Evolutionary conservation across 2,113 vertebrate species (phyloP).

Genomic region (Gymnarchus niloticus): DNA sequence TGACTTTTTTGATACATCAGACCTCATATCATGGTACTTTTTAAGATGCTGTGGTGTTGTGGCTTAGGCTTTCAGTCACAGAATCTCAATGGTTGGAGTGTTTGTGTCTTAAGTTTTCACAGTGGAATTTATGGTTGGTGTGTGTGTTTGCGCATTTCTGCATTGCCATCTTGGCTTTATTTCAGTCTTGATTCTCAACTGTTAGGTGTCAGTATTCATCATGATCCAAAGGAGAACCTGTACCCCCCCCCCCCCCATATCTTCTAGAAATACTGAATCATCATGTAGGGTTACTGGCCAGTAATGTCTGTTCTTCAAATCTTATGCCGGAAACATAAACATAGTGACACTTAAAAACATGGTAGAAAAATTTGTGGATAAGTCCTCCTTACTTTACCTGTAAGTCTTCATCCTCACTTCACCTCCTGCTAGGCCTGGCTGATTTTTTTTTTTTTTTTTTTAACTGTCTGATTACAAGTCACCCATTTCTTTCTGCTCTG

Average conservation of each 20-base stretch:
- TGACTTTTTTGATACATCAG: not conserved
- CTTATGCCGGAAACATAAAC: not conserved
- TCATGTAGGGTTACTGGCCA: constrained; percentile 25
- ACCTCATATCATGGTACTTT: not conserved
- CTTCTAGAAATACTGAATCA: not conserved
- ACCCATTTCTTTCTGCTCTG: not conserved
- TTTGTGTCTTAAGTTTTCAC: not conserved
- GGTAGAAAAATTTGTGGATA: not conserved
- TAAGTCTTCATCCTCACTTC: not conserved
- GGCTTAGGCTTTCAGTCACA: not conserved
- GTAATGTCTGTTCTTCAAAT: not conserved
- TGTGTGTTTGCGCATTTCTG: not conserved
- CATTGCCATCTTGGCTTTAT: not conserved
- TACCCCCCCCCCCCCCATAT: not conserved
- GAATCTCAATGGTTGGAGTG: not conserved
- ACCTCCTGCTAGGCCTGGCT: constrained; percentile 36
- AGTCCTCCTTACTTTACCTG: not conserved
- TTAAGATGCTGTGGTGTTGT: not conserved
- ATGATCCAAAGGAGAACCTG: constrained; percentile 12
- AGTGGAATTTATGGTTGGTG: not conserved
- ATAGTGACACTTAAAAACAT: not conserved
- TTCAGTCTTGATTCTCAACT: not conserved
- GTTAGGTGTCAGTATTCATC: not conserved
- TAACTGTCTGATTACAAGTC: not conserved
- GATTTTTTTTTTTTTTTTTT: constrained; percentile 17